Conservation (phyloP, 2,113 vertebrate genomes). For the Lanius ludovicianus region DNA sequence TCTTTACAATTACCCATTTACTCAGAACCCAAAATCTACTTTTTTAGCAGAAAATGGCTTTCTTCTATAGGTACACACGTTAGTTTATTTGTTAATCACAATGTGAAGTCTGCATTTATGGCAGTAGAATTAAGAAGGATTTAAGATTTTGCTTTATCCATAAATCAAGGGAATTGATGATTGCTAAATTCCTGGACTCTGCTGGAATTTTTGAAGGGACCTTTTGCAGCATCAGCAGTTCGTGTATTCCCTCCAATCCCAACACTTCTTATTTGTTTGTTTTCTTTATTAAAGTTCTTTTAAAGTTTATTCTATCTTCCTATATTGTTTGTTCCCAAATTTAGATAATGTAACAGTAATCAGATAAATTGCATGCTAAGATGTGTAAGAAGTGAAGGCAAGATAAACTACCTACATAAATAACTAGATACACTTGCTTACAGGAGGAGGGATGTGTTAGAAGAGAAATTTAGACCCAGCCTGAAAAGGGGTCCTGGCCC, state of each 20-base stretch:
- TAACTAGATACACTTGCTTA: neutral
- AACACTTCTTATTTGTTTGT: neutral
- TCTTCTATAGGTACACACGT: neutral
- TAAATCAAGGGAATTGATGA: neutral
- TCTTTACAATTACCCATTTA: neutral
- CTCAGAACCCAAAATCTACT: neutral
- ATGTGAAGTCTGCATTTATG: neutral
- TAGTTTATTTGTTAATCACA: constrained; percentile 6
- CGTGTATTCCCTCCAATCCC: neutral
- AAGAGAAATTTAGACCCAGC: neutral
- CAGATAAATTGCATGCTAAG: neutral
- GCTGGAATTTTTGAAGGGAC: neutral
- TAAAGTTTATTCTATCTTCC: neutral
- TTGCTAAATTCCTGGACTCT: neutral
- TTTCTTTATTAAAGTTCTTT: neutral
- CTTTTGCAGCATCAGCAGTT: neutral
- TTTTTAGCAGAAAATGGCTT: neutral
- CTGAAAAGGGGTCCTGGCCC: neutral
- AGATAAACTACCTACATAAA: neutral
- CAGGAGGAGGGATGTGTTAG: neutral
- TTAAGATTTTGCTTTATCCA: neutral
- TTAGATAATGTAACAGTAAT: neutral
- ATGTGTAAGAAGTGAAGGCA: neutral
- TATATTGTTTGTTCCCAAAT: neutral
- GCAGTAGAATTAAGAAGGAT: neutral